A percentile compares a stretch with the other conserved stretches of the same genome.
phyloP scores from a whole-genome alignment of 1,140 invertebrate species.

The Hylyphantes graminicola region DNA sequence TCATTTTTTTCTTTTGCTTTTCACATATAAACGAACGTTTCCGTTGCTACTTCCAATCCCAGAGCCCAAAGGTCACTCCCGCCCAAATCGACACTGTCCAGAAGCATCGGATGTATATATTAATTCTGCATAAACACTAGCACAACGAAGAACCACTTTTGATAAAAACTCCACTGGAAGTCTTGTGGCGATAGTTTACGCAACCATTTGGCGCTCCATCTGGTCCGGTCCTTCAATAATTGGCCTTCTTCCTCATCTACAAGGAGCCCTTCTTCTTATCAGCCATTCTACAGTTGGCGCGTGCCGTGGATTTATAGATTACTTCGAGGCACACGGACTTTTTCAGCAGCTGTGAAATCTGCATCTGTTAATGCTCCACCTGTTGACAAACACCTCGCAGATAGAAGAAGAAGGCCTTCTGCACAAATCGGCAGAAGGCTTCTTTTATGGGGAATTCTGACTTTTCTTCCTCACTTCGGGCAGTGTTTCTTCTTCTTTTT shows the following conservation, averaged over 20 bases:
- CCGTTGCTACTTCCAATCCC: too few species aligned
- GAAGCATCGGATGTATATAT: constrained; percentile 42
- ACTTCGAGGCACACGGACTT: not conserved
- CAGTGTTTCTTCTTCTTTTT: too few species aligned
- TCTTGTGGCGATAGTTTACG: constrained; percentile 3
- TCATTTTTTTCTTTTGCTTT: too few species aligned
- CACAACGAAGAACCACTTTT: constrained; percentile 41
- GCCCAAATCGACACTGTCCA: constrained; percentile 12
- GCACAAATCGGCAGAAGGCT: not conserved
- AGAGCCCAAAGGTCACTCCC: constrained; percentile 3
- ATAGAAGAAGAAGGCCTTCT: constrained; percentile 17
- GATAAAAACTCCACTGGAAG: constrained; percentile 11
- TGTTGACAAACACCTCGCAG: constrained; percentile 58
- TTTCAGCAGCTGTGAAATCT: constrained; percentile 42
- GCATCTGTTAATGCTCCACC: constrained; percentile 52
- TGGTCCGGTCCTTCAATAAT: constrained; percentile 7
- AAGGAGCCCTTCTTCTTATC: constrained; percentile 44
- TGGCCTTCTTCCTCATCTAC: constrained; percentile 1
- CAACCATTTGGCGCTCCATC: constrained; percentile 20
- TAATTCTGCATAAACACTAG: constrained; percentile 7
- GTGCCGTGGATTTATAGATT: constrained; percentile 37
- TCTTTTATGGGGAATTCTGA: too few species aligned
- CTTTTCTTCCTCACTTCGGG: too few species aligned
- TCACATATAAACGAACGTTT: too few species aligned
- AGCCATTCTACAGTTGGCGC: constrained; percentile 24